Evolutionary conservation across 2,797 vertebrate genomes (phyloP), one percentile per base, ranked within the genome.

Genomic region (Sylvilagus floridanus): DNA sequence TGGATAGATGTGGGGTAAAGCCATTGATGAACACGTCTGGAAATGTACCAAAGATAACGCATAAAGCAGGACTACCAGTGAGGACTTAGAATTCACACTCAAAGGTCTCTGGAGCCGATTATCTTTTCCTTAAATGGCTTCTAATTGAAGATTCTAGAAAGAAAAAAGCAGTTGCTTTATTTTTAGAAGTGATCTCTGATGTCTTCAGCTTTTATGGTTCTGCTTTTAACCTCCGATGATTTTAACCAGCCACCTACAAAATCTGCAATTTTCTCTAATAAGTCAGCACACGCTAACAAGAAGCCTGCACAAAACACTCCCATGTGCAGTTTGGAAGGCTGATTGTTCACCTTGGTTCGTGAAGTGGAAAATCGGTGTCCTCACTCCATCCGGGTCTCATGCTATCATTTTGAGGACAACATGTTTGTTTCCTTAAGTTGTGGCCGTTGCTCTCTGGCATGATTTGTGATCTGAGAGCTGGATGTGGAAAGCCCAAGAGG

Each of bases 161-260:
- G 81, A 62, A 75, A 84, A 95, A 91, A 85, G 65, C 47, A 26
- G 79, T 93, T 79, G 47, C 75, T 96, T 93, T 97, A 96, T 97
- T 97, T 97, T 97, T 96, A 97, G 96, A 82, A 30, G 78, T 19
- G 30, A 91, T 88, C 76, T 95, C 94, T 97, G 75, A 93, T 88
- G 71, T 93, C 95, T 96, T 97, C 79, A 87, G 86, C 73, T 93
- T 96, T 83, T 90, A 85, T 86, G n/a, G 84, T 94, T 97, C 94
- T 94, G 79, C 96, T 97, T 97, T 96, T 96, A 96, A 97, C 86
- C 90, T 95, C 93, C 57, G 79, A 88, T 94, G 88, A 90, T 96
- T 95, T 93, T 95, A 96, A 95, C 79, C 77, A 97, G 88, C 85
- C 88, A 95, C 95, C 94, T 97, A 92, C 94, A 93, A 97, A 95